These are phyloP conservation scores for Heliconius ethilla DNA, from an alignment of 2,888 invertebrate species.

Conservation along the genomic window DNA sequence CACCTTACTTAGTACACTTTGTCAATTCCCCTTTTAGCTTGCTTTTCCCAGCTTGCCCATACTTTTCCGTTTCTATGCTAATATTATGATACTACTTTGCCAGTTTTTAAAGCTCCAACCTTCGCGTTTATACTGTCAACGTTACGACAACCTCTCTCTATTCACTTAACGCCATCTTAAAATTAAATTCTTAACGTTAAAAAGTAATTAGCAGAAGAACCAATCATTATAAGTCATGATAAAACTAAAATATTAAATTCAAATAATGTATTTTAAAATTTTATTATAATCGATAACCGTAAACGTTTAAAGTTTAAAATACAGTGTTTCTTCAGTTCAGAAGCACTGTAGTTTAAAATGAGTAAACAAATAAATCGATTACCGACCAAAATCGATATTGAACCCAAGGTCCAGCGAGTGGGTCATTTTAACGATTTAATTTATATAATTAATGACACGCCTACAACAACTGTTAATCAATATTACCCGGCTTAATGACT, in stretches of 20 bases:
- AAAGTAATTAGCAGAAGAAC: background rate
- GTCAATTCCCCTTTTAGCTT: no score
- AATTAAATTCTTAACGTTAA: background rate
- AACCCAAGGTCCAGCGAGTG: constrained; percentile 47
- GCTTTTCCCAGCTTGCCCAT: no score
- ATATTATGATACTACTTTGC: no score
- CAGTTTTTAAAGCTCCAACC: no score
- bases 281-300: background rate
- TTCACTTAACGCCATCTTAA: background rate
- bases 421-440: constrained; percentile 47
- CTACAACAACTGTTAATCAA: constrained; percentile 50
- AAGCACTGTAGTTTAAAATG: background rate
- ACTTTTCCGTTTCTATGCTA: no score
- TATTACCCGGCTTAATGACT: constrained; percentile 44
- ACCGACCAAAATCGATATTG: constrained; percentile 38
- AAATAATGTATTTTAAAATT: no score
- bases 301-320: background rate
- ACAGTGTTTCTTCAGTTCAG: background rate
- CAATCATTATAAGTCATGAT: background rate
- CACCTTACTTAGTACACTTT: no score
- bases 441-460: constrained; percentile 54
- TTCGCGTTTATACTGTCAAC: no score
- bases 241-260: background rate
- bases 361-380: constrained; percentile 26
- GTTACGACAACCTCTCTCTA: background rate